A percentile compares a stretch with the other conserved stretches of the same genome.
phyloP scores from a whole-genome alignment of 2,113 vertebrate genomes.

The Microtus montanus region DNA sequence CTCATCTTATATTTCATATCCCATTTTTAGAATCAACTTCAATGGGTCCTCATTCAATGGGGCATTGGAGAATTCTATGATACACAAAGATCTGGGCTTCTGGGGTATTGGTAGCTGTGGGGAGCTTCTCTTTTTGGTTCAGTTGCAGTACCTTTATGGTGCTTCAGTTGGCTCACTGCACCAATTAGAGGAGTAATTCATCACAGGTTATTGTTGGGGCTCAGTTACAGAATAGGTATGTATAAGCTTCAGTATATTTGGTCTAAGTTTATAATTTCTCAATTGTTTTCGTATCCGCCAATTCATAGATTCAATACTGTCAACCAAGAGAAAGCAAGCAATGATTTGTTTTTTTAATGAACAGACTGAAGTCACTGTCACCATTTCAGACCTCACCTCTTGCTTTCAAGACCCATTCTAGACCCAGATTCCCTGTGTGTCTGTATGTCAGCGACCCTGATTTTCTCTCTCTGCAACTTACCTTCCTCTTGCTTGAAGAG shows the following conservation, averaged over 20 bases:
- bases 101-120: not conserved
- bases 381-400: not conserved
- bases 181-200: not conserved
- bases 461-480: not conserved
- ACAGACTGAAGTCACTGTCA: not conserved
- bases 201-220: not conserved
- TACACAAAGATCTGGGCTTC: not conserved
- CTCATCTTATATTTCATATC: not conserved
- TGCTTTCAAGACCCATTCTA: not conserved
- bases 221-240: not conserved
- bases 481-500: not conserved
- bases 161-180: not conserved
- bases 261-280: conserved; percentile 11
- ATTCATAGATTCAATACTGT: not conserved
- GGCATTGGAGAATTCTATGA: not conserved
- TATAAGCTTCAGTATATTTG: not conserved
- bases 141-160: not conserved
- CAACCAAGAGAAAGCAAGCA: not conserved
- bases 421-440: not conserved
- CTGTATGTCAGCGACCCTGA: not conserved
- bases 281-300: not conserved
- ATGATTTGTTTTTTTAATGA: not conserved
- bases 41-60: not conserved
- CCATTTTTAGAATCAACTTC: not conserved
- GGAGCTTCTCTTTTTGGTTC: not conserved